phyloP scores from a whole-genome alignment of 2,797 vertebrate species.

The Eulemur coronatus region DNA sequence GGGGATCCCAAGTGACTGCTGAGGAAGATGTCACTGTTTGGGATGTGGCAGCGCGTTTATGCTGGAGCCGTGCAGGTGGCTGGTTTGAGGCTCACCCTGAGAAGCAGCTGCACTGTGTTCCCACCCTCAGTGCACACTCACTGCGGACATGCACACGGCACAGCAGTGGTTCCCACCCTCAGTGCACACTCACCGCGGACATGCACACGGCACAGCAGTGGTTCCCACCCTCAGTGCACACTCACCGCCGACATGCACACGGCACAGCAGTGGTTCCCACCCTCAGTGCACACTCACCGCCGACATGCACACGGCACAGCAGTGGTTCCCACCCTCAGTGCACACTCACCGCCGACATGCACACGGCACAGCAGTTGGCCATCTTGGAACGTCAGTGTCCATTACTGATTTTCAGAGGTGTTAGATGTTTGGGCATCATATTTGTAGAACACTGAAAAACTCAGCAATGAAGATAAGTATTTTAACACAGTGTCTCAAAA shows the following conservation, averaged over 20 bases:
- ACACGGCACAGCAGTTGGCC: rapidly evolving
- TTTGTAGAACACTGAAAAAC: background rate
- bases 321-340: no score
- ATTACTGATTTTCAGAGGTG: background rate
- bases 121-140: no score
- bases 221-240: no score
- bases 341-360: background rate
- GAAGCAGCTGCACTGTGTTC: background rate
- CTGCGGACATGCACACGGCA: no score
- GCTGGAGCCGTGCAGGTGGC: background rate
- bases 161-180: no score
- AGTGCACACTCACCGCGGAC: no score
- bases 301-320: no score
- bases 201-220: no score
- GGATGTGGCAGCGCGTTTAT: background rate
- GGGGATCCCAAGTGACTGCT: background rate
- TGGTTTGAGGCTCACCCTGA: background rate
- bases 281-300: no score
- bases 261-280: no score
- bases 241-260: no score
- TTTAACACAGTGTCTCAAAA: background rate
- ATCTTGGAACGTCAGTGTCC: background rate
- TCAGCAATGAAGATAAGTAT: background rate
- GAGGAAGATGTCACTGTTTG: background rate
- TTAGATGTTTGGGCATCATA: background rate